Base-by-base conservation (phyloP, 2,797 vertebrate genomes). In the Anguilla marmorata region DNA sequence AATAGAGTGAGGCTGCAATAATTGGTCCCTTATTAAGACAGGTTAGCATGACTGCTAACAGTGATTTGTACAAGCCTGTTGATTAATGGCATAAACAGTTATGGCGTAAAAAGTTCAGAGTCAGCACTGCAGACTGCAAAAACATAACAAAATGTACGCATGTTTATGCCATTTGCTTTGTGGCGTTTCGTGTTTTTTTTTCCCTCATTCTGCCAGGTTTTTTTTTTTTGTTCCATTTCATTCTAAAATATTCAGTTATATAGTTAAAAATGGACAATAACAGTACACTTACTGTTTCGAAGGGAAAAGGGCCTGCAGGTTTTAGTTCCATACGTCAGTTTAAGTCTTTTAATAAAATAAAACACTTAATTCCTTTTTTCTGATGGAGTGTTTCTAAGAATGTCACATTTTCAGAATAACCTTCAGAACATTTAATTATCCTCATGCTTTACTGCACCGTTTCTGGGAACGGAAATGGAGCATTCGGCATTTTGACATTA, bases 11-110 rank as follows among this genome's bases (percentile, higher is more conserved):
- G 50, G 24, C 16, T 82, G n/a, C 45, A 72, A 21, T 50, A 83
- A 66, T 19, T 72, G 58, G 21, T 66, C 3, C 12, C 58, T 33
- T 58, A 37, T 60, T 85, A 85, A n/a, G 54, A 37, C 58, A 33
- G 37, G 79, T 50, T 82, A 82, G 79, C 41, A 82, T 50, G 79
- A 82, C 41, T 82, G 79, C 41, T 82, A 82, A 50, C 79, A 50
- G 41, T 82, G 79, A 82, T 82, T 45, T 82, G 79, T n/a, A 50
- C 41, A 82, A 82, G 79, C 79, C 21, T n/a, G 24, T 0, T 82
- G 79, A 82, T 82, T 9, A 82, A 82, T 50, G 79, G 1, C 16
- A 50, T 48, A 1, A 48, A 11, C 79, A 82, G 79, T 48, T 69
- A 69, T 69, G 24, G 63, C n/a, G 14, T 69, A 69, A 27, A 24